phyloP scores from a whole-genome alignment of 2,113 vertebrate species.

The Zapus hudsonius region DNA sequence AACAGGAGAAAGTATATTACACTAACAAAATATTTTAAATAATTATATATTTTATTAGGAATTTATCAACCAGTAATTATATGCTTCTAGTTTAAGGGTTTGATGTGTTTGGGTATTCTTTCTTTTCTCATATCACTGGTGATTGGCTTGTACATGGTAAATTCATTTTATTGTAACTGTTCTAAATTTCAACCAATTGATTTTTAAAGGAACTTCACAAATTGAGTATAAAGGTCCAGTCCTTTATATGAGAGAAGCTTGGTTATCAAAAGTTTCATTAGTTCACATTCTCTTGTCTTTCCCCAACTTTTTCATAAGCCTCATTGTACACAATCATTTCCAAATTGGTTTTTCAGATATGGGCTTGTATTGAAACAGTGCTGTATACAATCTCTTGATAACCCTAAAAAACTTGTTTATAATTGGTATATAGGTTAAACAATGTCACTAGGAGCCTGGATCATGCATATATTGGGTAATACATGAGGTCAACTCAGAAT shows the following conservation, averaged over 20 bases:
- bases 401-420: constrained; percentile 19
- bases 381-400: neutral
- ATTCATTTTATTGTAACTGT: neutral
- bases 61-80: neutral
- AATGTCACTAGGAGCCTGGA: too few species aligned
- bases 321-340: neutral
- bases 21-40: constrained; percentile 30
- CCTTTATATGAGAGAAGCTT: neutral
- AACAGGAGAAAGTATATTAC: neutral
- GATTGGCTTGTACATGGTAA: constrained; percentile 12
- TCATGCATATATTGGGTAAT: too few species aligned
- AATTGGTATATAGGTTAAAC: constrained; percentile 1
- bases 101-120: constrained; percentile 11
- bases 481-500: too few species aligned
- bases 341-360: constrained; percentile 29
- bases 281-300: neutral
- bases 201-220: neutral
- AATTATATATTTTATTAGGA: neutral
- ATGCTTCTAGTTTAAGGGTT: neutral
- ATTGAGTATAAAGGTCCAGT: neutral
- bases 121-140: neutral
- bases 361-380: constrained; percentile 45
- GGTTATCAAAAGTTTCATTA: constrained; percentile 51
- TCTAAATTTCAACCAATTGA: neutral
- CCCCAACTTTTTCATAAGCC: neutral